Base-by-base conservation (phyloP, 2,113 vertebrate species). In the Mirounga angustirostris region DNA sequence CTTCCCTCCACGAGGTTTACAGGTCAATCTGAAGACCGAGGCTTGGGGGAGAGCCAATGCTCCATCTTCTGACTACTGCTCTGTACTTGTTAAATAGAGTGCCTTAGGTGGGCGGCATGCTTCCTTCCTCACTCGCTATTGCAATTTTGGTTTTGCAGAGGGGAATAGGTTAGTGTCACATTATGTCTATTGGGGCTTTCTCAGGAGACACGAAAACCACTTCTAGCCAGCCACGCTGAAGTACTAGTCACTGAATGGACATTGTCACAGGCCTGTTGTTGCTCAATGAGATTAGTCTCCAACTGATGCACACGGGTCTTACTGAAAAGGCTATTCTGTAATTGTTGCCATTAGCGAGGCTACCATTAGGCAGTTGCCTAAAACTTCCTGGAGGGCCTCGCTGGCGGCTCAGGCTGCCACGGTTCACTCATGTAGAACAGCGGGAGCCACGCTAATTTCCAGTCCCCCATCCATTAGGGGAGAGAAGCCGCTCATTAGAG, bases 401-500 rank as follows among this genome's bases (percentile, higher is more conserved):
- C 33, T 10, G 81, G 69, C 56, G 54, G 79, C 69, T 61, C 63
- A 14, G 16, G 82, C 58, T 13, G 80, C 93, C 46, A 0, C 8
- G 0, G 86, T 18, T 91, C 92, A 58, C 97, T 96, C 95, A 79
- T 43, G 86, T n/a, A 52, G 95, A 98, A 97, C 85, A 91, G 96
- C 91, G 6, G 89, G 95, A 28, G 58, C 85, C 58, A 63, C 40
- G 1, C 93, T 96, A 69, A 93, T 95, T 94, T 92, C 92, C 95
- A 97, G 81, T 40, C 84, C 89, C 89, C 63, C 1, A 4, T 46
- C 93, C 95, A 96, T 97, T 97, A 97, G 80, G 88, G 59, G 67
- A 96, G 54, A 81, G 93, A 93, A 94, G 96, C 78, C 40, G 89
- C 96, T 97, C 97, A 95, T 97, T 97, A 97, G 95, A 93, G 95